These are phyloP conservation scores for Monopterus albus DNA, from an alignment of 2,113 vertebrate species.

Conservation along the genomic window DNA sequence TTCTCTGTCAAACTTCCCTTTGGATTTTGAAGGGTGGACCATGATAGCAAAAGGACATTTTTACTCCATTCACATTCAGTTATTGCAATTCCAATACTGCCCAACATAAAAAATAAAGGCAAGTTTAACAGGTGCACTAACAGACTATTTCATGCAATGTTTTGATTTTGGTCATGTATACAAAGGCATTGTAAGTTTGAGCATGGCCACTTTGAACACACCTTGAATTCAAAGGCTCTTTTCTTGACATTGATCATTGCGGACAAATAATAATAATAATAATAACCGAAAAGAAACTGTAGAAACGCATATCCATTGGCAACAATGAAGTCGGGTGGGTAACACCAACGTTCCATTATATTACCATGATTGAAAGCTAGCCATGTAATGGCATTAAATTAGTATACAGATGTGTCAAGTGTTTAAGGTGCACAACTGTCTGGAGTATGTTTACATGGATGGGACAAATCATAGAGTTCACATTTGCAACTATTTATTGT, in stretches of 20 bases:
- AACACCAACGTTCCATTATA: slow-evolving; percentile 78
- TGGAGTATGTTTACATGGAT: slow-evolving; percentile 58
- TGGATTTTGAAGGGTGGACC: slow-evolving; percentile 37
- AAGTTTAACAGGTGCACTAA: slow-evolving; percentile 79
- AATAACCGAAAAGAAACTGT: slow-evolving; percentile 40
- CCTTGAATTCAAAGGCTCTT: slow-evolving; percentile 48
- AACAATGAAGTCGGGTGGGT: slow-evolving; percentile 58
- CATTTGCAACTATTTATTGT: slow-evolving; percentile 66
- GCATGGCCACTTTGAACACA: slow-evolving; percentile 64
- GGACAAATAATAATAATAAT: slow-evolving; percentile 46
- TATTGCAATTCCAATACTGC: slow-evolving; percentile 70
- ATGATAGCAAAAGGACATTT: slow-evolving; percentile 38
- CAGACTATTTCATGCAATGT: slow-evolving; percentile 79
- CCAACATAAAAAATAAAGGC: slow-evolving; percentile 71
- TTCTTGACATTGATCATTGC: slow-evolving; percentile 46
- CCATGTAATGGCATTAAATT: slow-evolving; percentile 72
- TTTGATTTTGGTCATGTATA: slow-evolving; percentile 72
- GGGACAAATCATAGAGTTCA: slow-evolving; percentile 68
- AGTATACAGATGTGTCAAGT: slow-evolving; percentile 74
- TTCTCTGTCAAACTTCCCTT: slow-evolving; percentile 49
- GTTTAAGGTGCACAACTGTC: slow-evolving; percentile 75
- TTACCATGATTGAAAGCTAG: slow-evolving; percentile 70
- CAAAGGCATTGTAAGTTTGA: slow-evolving; percentile 70
- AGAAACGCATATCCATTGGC: slow-evolving; percentile 56
- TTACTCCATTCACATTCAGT: slow-evolving; percentile 44